Percentiles rank a stretch among this genome's conserved stretches.
phyloP scores from a whole-genome alignment of 1,140 invertebrate genomes.

The Lordiphosa clarofinis region DNA sequence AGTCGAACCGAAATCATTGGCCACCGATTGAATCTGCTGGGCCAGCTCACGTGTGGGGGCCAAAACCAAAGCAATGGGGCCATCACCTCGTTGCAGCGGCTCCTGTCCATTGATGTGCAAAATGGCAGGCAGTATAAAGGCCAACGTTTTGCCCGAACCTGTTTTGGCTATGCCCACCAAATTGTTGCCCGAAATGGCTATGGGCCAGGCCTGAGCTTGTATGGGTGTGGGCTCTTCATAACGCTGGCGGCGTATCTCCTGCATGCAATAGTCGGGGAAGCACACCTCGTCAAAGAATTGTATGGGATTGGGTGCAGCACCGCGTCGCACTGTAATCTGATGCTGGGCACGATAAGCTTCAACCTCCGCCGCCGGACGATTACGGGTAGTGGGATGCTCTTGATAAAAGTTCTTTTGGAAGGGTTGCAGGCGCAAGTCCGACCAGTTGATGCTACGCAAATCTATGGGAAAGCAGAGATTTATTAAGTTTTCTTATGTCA shows the following conservation, averaged over 20 bases:
- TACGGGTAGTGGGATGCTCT: constrained; percentile 86
- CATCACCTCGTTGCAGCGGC: constrained; percentile 89
- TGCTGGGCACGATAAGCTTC: constrained; percentile 87
- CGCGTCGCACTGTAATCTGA: constrained; percentile 88
- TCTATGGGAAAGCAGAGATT: constrained; percentile 66
- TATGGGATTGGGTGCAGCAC: constrained; percentile 88
- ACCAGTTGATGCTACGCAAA: too few relatives aligned
- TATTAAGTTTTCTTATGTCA: constrained; percentile 13
- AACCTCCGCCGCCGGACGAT: constrained; percentile 88
- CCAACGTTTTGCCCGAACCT: constrained; percentile 92
- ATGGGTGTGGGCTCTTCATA: constrained; percentile 92
- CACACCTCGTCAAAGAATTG: constrained; percentile 89
- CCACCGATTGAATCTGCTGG: constrained; percentile 97
- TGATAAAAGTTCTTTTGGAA: constrained; percentile 98
- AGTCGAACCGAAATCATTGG: constrained; percentile 91
- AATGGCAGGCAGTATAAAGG: constrained; percentile 90
- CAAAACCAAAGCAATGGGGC: constrained; percentile 93
- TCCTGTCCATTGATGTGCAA: constrained; percentile 96
- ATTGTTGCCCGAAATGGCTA: constrained; percentile 92
- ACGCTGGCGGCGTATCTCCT: constrained; percentile 83
- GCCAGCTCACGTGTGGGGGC: constrained; percentile 97
- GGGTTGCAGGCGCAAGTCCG: constrained; percentile 82
- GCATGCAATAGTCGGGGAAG: constrained; percentile 88
- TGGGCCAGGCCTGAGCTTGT: constrained; percentile 93
- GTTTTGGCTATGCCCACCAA: constrained; percentile 96